Conservation (phyloP, 1,140 invertebrate genomes). For the Caenorhabditis brenneri region DNA sequence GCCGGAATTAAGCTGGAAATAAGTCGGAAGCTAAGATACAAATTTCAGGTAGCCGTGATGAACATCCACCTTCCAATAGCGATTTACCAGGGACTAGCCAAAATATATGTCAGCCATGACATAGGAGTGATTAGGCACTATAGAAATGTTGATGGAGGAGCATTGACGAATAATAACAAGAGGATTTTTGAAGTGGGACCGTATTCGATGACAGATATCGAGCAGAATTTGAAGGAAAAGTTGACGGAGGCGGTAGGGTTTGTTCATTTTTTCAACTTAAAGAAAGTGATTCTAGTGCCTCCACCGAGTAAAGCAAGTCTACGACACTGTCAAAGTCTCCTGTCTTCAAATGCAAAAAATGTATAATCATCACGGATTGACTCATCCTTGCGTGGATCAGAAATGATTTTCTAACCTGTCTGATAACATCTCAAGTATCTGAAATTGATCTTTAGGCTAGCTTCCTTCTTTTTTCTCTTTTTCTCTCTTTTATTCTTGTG, state of each 20-base stretch:
- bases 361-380: not conserved
- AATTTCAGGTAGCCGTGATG: not conserved
- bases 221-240: not conserved
- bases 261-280: not conserved
- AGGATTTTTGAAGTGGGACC: not conserved
- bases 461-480: not conserved
- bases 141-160: not conserved
- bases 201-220: not conserved
- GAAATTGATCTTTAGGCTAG: not conserved
- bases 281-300: not conserved
- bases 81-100: not conserved
- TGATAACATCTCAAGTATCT: not conserved
- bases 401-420: no score
- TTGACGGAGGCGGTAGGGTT: not conserved
- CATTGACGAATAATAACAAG: not conserved
- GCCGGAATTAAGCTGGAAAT: no score
- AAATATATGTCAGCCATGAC: not conserved
- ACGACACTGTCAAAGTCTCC: not conserved
- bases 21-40: no score
- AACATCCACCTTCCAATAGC: not conserved
- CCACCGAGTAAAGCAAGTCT: not conserved
- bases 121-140: not conserved
- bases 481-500: no score
- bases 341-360: not conserved
- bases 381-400: not conserved